Conservation (phyloP, 1,140 invertebrate genomes). For the Drosophila pseudoananassae region DNA sequence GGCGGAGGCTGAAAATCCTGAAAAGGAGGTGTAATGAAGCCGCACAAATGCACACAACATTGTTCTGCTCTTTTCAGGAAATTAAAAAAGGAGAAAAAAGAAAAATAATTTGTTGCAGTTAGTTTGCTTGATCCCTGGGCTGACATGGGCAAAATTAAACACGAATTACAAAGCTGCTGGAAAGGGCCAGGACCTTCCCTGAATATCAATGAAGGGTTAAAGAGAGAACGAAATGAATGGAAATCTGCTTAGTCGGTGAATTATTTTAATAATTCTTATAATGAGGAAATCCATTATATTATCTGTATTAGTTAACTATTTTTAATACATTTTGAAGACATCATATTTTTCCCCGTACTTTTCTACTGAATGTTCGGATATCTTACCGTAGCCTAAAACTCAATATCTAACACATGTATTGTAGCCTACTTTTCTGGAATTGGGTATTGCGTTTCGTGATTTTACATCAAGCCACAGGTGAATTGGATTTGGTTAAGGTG, state of each 20-base stretch:
- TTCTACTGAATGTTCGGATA: no score
- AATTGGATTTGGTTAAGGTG: constrained; percentile 52
- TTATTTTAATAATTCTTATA: no score
- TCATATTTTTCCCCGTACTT: no score
- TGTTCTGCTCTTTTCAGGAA: constrained; percentile 20
- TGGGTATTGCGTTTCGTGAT: neutral
- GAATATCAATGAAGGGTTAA: no score
- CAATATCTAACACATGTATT: constrained; percentile 17
- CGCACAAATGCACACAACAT: constrained; percentile 67
- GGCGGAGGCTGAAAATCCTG: neutral
- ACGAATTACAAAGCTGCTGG: neutral
- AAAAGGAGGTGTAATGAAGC: constrained; percentile 67
- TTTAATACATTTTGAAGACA: no score
- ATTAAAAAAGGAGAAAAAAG: constrained; percentile 36
- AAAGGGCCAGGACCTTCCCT: neutral
- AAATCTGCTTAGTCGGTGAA: no score
- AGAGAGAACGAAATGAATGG: no score
- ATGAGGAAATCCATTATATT: no score
- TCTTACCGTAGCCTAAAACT: constrained; percentile 2
- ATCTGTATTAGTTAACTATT: no score
- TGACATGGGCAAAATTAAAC: constrained; percentile 27
- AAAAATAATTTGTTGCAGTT: constrained; percentile 38
- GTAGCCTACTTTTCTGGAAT: constrained; percentile 41
- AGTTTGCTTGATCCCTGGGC: constrained; percentile 13
- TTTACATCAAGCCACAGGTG: constrained; percentile 1